Base-by-base conservation (phyloP, 2,113 vertebrate genomes). In the Tragelaphus buxtoni region DNA sequence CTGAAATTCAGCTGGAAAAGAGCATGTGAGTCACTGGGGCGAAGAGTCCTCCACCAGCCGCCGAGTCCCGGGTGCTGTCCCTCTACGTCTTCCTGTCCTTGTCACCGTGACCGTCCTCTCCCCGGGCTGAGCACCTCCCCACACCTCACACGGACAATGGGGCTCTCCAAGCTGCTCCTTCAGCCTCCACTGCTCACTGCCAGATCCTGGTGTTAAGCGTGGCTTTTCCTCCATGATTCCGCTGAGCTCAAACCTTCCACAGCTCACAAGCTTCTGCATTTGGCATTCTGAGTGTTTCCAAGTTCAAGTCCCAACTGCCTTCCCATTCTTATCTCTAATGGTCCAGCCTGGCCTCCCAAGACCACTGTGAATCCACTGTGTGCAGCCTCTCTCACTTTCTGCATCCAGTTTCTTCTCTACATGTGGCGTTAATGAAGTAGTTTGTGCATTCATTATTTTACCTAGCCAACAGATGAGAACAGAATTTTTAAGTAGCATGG, bases 1-100 rank as follows among this genome's bases (percentile, higher is more conserved):
- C 94, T 53, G 90, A 94, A 93, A 96, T 81, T 95, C 94, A 95
- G 95, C 96, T 74, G 65, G 90, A 88, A 69, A 93, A 39, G 24
- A 82, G n/a, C 20, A 0, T 84, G 76, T 95, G 95, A 96, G 97
- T 96, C 95, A 95, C 69, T 47, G 10, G 35, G 63, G 56, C 80
- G 58, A 87, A 74, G 83, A 42, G 30, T 13, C 74, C 93, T 91
- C 65, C n/a, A 39, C 81, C 88, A 95, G 69, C 28, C 30, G 1
- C 93, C 0, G 45, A 11, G 7, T 39, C 65, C 85, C 49, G 30
- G 1, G 60, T 77, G 84, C 4, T 49, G 32, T 85, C 42, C 47
- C 87, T 95, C 55, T 22, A 9, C 0, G 0, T 56, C 84, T 39
- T 32, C 42, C 58, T 84, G 77, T 92, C 93, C 91, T 96, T 76